Conservation (phyloP, 2,797 vertebrate species). For the Anguilla marmorata region DNA sequence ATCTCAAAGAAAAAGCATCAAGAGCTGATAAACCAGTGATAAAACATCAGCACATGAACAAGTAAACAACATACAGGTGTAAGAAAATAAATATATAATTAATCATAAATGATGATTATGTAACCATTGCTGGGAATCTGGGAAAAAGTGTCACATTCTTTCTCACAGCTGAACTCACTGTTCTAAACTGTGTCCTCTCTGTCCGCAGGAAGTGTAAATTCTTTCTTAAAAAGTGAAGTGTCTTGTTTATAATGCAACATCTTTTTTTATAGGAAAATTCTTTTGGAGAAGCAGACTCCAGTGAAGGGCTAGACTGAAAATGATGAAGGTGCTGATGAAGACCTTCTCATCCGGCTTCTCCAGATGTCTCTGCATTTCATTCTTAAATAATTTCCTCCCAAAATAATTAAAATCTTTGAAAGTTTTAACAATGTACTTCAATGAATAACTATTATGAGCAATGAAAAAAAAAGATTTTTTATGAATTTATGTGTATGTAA, state of each 20-base stretch:
- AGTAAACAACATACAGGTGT: too few relatives aligned
- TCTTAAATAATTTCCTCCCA: neutral
- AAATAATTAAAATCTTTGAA: neutral
- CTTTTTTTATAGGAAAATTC: slow-evolving; percentile 41
- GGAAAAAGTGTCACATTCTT: neutral
- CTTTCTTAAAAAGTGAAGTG: slow-evolving; percentile 2
- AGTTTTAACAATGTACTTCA: neutral
- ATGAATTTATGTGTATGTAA: too few relatives aligned
- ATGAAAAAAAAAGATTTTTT: neutral
- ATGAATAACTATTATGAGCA: neutral
- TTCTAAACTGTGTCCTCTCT: neutral
- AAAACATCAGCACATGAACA: too few relatives aligned
- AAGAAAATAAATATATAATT: too few relatives aligned
- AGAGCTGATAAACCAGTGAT: neutral
- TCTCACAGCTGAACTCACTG: neutral
- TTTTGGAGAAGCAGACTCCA: slow-evolving; percentile 39
- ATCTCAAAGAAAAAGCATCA: neutral
- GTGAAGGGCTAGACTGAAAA: neutral
- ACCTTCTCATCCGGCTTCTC: neutral
- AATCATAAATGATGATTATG: too few relatives aligned
- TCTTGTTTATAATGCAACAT: neutral
- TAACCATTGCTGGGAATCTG: too few relatives aligned
- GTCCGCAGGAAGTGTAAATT: neutral
- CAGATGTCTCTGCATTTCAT: neutral
- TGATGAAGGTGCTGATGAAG: neutral